Evolutionary conservation across 2,888 invertebrate genomes (phyloP), one percentile per base, ranked within the genome.

Genomic region (Philereme transversata): DNA sequence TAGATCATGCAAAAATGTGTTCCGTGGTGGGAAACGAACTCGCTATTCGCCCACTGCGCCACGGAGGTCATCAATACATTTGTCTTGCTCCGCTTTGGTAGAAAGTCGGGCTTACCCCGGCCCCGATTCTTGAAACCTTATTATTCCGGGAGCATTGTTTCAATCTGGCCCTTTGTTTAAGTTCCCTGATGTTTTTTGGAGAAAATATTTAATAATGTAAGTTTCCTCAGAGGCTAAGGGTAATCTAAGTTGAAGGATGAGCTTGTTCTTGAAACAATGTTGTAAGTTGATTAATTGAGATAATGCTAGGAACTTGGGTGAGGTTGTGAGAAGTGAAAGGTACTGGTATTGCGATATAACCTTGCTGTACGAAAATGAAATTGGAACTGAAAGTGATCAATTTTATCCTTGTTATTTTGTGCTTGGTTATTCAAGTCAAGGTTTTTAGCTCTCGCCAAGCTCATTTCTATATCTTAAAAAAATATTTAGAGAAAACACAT

Each of bases 91-190:
- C 56, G 22, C 49, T 50, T 50, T 5, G 38, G 11, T 50, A 36
- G 44, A 50, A 34, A 11, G 5, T 10, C 34, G 5, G 43, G 22
- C 9, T 5, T 43, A 43, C 2, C 35, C 3, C n/a, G 11, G 47
- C 51, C 40, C 41, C 51, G 41, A 43, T 9, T 50, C 60, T 8
- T 43, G 10, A 58, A 53, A 54, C 71, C 68, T 71, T 73, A 74
- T 76, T 76, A 75, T 67, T 58, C 62, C 62, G 59, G 67, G 22
- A 22, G 22, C 65, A 72, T 75, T 79, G 72, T 75, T 79, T 73
- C 71, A 73, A 76, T 73, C 71, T 64, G 65, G 67, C 53, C 64
- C 64, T 65, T 60, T 65, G 69, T 71, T 68, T 62, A 63, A 68
- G 59, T 64, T 62, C 67, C 62, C 67, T 55, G 62, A 66, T 57